Conservation (phyloP, 53 echinoderm and acorn worm genomes). For the Holothuria scabra region DNA sequence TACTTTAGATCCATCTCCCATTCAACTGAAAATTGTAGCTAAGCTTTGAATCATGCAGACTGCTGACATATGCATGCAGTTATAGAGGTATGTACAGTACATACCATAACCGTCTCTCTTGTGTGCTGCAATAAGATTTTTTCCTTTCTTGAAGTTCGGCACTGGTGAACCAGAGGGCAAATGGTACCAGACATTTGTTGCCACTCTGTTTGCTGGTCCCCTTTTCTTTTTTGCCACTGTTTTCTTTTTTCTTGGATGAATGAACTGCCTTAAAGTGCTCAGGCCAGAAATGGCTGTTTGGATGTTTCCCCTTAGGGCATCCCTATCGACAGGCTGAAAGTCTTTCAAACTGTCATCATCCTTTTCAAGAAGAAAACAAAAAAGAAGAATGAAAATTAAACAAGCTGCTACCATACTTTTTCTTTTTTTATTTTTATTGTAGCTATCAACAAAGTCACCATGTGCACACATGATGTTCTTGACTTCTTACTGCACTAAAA, state of each 20-base stretch:
- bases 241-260: background rate
- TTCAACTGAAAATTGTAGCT: too few species aligned
- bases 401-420: too few species aligned
- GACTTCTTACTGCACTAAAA: too few species aligned
- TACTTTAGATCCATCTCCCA: too few species aligned
- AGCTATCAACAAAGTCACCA: too few species aligned
- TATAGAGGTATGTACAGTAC: background rate
- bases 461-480: too few species aligned
- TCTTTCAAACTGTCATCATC: too few species aligned
- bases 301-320: background rate
- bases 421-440: too few species aligned
- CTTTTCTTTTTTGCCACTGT: background rate
- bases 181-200: slow-evolving; percentile 11
- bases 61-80: too few species aligned
- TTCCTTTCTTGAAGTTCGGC: background rate
- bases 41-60: too few species aligned
- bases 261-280: background rate
- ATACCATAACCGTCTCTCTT: slow-evolving; percentile 1
- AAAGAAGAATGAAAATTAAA: too few species aligned
- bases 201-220: background rate
- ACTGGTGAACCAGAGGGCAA: slow-evolving; percentile 2
- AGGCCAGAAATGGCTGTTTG: background rate
- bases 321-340: background rate
- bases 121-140: background rate
- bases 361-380: too few species aligned